Evolutionary conservation across 2,888 invertebrate species (phyloP), one percentile per base, ranked within the genome.

Genomic region (Ditylenchus weischeri): DNA sequence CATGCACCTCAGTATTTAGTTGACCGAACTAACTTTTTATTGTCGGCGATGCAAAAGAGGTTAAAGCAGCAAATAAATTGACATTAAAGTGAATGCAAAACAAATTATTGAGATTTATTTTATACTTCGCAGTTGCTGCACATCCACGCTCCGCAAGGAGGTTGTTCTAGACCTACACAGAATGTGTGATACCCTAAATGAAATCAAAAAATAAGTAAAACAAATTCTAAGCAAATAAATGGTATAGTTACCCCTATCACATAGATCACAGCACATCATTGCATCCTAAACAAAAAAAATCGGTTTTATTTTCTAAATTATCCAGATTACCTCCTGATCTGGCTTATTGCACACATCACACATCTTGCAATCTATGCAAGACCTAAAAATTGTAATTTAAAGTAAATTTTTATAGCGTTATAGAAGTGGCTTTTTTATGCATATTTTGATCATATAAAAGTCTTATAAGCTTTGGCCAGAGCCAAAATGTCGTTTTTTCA

Each of bases 201-300:
- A 10, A 43, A 43, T 4, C 5, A 43, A 43, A 43, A 6, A 15
- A n/a, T n/a, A n/a, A n/a, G n/a, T n/a, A 13, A 15, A 8, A 13
- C 2, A 8, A 43, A 13, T 43, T 43, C 8, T 43, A 13, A 43
- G 11, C 43, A 43, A 15, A 43, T 10, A 13, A 43, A 43, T 8
- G 2, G 43, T 43, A 13, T 38, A 43, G 11, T 43, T 3, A 43
- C 43, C 93, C 83, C 93, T 87, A 86, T 93, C 93, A 86, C 93
- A 94, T 81, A 90, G 89, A 84, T 93, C 93, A 85, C 93, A 94
- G 86, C 90, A 92, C 81, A 93, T 88, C 91, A 93, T 92, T 85
- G 91, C 90, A 82, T 91, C 91, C 86, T 78, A 3, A 78, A 79
- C 38, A 58, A 47, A 38, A 57, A 48, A 49, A 35, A 10, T 49